These are phyloP conservation scores for Lasioglossum leucozonium DNA, from an alignment of 2,888 invertebrate species.

Conservation along the genomic window DNA sequence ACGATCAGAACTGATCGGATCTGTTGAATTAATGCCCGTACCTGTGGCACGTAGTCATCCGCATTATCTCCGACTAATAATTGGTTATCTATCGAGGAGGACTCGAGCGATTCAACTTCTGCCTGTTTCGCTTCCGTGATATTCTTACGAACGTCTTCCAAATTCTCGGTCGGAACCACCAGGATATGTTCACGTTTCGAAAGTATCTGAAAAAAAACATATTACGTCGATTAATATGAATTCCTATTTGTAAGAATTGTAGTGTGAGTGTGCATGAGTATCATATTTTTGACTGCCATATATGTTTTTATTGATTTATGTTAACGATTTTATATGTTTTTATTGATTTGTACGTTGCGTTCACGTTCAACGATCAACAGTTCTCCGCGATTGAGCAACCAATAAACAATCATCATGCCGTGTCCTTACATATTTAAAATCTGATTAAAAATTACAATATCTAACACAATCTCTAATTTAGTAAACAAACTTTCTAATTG, in stretches of 20 bases:
- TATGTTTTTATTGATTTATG: too few relatives aligned
- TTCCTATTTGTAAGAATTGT: too few relatives aligned
- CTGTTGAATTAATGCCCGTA: constrained; percentile 35
- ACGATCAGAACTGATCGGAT: constrained; percentile 25
- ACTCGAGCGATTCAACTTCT: constrained; percentile 26
- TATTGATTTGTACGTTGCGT: too few relatives aligned
- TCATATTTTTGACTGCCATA: too few relatives aligned
- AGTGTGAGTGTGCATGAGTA: too few relatives aligned
- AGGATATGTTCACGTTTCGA: constrained; percentile 71
- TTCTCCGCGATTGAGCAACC: too few relatives aligned
- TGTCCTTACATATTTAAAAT: too few relatives aligned
- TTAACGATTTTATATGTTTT: too few relatives aligned
- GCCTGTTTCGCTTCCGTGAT: constrained; percentile 61
- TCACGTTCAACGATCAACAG: too few relatives aligned
- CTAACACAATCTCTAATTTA: not conserved
- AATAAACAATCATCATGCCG: too few relatives aligned
- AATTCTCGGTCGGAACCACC: constrained; percentile 66
- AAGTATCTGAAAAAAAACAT: constrained; percentile 63
- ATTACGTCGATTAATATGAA: not conserved
- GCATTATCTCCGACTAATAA: constrained; percentile 26
- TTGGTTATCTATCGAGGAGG: constrained; percentile 18
- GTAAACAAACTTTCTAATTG: not conserved
- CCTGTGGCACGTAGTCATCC: constrained; percentile 46
- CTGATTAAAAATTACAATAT: too few relatives aligned
- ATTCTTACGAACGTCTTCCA: constrained; percentile 70